These are phyloP conservation scores for Festucalex cinctus DNA, from an alignment of 2,113 vertebrate species.

Conservation along the genomic window DNA sequence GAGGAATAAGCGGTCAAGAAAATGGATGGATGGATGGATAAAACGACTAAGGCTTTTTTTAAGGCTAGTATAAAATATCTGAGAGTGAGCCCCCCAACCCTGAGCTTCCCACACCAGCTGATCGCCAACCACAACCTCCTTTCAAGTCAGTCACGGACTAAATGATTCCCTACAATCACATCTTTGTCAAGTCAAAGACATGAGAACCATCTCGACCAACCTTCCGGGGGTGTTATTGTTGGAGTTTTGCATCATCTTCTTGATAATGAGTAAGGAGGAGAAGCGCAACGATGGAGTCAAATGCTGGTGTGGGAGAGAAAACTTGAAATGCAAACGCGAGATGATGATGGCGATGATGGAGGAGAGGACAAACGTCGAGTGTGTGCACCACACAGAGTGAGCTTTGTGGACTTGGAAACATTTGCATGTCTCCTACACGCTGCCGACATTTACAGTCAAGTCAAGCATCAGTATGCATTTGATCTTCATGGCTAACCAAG, in stretches of 20 bases:
- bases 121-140: conserved; percentile 25
- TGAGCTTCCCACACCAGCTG: conserved; percentile 22
- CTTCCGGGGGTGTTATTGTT: conserved; percentile 56
- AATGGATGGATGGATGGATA: too few species aligned
- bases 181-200: conserved; percentile 48
- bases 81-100: conserved; percentile 13
- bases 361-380: conserved; percentile 54
- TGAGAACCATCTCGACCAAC: conserved; percentile 15
- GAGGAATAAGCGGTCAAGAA: conserved; percentile 38
- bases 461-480: conserved; percentile 15
- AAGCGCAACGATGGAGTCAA: conserved; percentile 20
- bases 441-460: conserved; percentile 18
- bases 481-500: conserved; percentile 26
- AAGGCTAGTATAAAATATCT: too few species aligned
- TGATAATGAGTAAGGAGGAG: conserved; percentile 32
- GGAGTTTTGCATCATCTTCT: conserved; percentile 70
- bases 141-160: conserved; percentile 7
- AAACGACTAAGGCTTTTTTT: too few species aligned
- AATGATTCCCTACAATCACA: conserved; percentile 36
- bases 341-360: conserved; percentile 8
- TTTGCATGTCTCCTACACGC: conserved; percentile 49
- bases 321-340: conserved; percentile 64
- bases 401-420: conserved; percentile 61
- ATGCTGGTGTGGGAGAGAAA: conserved; percentile 38
- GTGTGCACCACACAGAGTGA: conserved; percentile 59